Evolutionary conservation across 1,140 invertebrate species (phyloP).

Genomic region (Leptopilina boulardi): DNA sequence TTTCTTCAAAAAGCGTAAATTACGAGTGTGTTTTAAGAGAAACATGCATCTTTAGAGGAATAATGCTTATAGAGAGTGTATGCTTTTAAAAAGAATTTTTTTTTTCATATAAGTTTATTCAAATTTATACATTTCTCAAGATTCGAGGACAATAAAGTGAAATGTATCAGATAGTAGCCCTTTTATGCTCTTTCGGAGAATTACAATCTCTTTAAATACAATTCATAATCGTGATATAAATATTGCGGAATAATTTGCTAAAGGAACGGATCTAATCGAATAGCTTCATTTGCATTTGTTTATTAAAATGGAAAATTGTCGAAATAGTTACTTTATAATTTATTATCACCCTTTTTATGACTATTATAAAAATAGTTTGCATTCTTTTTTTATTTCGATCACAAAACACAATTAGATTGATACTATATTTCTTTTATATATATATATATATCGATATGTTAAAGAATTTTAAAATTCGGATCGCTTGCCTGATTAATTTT

Average conservation of each 20-base stretch:
- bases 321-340: conserved; percentile 5
- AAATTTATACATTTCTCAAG: conserved; percentile 8
- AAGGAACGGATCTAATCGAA: conserved; percentile 3
- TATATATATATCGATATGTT: too few relatives aligned
- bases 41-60: too few relatives aligned
- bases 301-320: neutral
- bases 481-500: conserved; percentile 5
- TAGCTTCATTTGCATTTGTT: neutral
- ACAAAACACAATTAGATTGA: conserved; percentile 14
- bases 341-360: too few relatives aligned
- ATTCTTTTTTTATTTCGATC: too few relatives aligned
- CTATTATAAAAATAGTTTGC: too few relatives aligned
- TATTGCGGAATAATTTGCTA: neutral
- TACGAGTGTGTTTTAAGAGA: neutral
- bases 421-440: neutral
- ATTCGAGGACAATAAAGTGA: neutral
- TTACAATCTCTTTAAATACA: conserved; percentile 32
- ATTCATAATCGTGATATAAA: neutral
- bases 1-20: neutral
- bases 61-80: too few relatives aligned
- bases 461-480: conserved; percentile 9
- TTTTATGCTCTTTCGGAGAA: neutral
- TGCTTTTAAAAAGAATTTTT: too few relatives aligned
- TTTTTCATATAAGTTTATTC: neutral
- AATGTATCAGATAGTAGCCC: conserved; percentile 16